Evolutionary conservation across 2,888 invertebrate species (phyloP), one percentile per base, ranked within the genome.

Genomic region (Sesamia inferens): DNA sequence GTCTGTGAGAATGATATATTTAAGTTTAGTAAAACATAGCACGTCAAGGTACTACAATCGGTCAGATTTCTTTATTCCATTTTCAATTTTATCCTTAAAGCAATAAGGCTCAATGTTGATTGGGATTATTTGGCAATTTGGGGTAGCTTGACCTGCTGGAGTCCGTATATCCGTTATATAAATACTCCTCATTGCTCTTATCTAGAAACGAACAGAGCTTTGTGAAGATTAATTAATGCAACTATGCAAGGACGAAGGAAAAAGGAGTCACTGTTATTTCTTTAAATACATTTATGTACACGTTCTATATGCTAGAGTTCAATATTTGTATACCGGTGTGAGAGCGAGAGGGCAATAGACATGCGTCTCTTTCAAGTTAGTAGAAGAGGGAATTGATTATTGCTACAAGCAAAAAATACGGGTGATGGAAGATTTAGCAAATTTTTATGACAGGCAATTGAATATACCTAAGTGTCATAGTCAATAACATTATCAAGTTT

Each of bases 181-280:
- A 66, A 71, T 66, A 22, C 16, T 73, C 16, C n/a, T 48, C 59
- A 70, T 67, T 63, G 22, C 59, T 62, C 48, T 68, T 61, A 81
- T 65, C 61, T 79, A 31, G 0, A 68, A 61, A 71, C 62, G 19
- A 71, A 64, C 59, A 68, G 58, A 65, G 63, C 48, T 66, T 62
- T 47, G 51, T 57, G 64, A 54, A 66, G 65, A 79, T 83, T 44
- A 65, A 72, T 79, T 55, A n/a, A 24, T 39, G 39, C 16, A 74
- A 51, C 39, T 83, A 75, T 79, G 75, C 83, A 75, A 81, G 80
- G 83, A 71, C 83, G 65, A 79, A 75, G 64, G 51, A 65, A 81
- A 79, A 79, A 79, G 79, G 61, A 68, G 14, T 31, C 61, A 44
- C 42, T 68, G 51, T 68, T 79, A 61, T 71, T 44, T 81, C 70